Conservation (phyloP, 2,113 vertebrate genomes). For the Bubalus kerabau region DNA sequence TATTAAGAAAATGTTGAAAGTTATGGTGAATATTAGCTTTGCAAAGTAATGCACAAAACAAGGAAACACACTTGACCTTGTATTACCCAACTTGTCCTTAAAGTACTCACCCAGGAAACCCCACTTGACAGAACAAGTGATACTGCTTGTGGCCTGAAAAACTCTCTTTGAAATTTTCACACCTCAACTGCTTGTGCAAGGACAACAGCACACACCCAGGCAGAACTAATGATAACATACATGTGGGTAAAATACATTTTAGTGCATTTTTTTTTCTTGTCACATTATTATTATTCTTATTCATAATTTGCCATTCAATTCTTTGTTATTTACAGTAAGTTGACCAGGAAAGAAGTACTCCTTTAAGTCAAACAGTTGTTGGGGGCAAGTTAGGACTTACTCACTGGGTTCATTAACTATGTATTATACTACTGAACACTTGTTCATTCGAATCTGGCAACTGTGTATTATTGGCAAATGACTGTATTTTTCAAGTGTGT, state of each 20-base stretch:
- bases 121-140: neutral
- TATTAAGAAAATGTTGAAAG: neutral
- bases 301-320: neutral
- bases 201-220: neutral
- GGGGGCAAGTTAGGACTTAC: neutral
- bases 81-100: neutral
- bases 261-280: neutral
- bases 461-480: neutral
- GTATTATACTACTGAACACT: neutral
- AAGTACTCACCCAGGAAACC: neutral
- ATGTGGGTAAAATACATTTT: neutral
- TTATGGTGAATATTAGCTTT: neutral
- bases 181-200: rapidly evolving
- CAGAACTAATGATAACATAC: neutral
- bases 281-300: neutral
- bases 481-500: neutral
- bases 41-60: neutral
- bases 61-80: neutral
- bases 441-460: no score
- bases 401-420: no score
- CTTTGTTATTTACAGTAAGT: neutral
- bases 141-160: neutral
- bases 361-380: neutral
- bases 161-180: neutral
- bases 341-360: neutral